phyloP scores from a whole-genome alignment of 1,140 invertebrate species.

The Drosophila cardini region DNA sequence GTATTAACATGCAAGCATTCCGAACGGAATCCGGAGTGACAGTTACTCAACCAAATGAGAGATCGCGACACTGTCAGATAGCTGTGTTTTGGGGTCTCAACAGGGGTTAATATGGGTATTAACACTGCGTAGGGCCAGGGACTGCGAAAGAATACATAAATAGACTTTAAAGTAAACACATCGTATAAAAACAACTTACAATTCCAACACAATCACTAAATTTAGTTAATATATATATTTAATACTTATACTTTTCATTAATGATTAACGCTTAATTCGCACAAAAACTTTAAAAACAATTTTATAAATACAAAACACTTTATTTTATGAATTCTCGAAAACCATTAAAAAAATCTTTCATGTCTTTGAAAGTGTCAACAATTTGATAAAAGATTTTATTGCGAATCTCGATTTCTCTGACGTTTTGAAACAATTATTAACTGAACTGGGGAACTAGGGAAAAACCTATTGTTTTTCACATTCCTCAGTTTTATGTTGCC shows the following conservation, averaged over 20 bases:
- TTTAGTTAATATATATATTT: too few species aligned
- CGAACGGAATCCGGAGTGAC: slow-evolving; percentile 37
- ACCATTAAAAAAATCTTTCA: slow-evolving; percentile 6
- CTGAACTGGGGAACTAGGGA: neutral
- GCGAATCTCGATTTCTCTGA: neutral
- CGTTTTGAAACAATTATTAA: neutral
- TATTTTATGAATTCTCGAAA: neutral
- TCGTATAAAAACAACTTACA: neutral
- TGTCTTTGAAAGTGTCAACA: slow-evolving; percentile 1
- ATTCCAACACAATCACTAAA: neutral
- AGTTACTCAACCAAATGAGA: slow-evolving; percentile 38
- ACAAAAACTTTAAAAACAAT: neutral
- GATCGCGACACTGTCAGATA: slow-evolving; percentile 34
- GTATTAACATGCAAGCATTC: slow-evolving; percentile 24
- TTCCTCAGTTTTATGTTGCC: slow-evolving; percentile 9
- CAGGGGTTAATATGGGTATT: slow-evolving; percentile 15
- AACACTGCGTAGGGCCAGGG: neutral
- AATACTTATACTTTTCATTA: neutral
- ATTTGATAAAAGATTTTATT: slow-evolving; percentile 14
- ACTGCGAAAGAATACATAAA: neutral
- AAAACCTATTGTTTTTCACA: slow-evolving; percentile 11
- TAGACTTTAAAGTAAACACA: neutral
- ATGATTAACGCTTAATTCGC: slow-evolving; percentile 1
- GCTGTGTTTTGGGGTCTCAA: slow-evolving; percentile 16
- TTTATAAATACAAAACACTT: neutral